Evolutionary conservation across 2,888 invertebrate genomes (phyloP).

Genomic region (Halictus quadricinctus): DNA sequence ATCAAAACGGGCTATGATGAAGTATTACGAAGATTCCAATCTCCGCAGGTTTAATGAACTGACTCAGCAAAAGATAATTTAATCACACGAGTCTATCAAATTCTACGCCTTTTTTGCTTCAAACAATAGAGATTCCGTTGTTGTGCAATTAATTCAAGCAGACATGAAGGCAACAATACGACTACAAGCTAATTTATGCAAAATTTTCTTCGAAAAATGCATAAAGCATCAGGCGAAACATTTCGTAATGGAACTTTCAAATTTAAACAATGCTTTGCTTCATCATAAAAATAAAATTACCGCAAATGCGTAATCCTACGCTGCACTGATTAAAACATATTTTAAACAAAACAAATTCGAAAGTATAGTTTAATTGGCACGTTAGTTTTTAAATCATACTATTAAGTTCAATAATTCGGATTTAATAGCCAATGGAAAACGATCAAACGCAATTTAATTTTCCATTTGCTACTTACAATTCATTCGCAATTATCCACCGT

Average conservation of each 20-base stretch:
- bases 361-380: background rate
- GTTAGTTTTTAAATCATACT: background rate
- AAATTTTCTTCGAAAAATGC: background rate
- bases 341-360: background rate
- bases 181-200: background rate
- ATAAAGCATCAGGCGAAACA: background rate
- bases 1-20: background rate
- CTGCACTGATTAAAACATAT: background rate
- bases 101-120: background rate
- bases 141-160: background rate
- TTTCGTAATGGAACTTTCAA: background rate
- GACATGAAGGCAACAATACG: background rate
- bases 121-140: background rate
- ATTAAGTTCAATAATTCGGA: background rate
- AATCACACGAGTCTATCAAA: background rate
- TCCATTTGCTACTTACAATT: background rate
- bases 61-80: background rate
- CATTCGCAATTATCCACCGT: background rate
- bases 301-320: background rate
- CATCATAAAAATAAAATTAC: background rate
- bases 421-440: too few species aligned
- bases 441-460: background rate
- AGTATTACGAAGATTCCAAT: slow-evolving; percentile 6
- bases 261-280: background rate
- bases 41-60: background rate